Base-by-base conservation (phyloP, 2,113 vertebrate species). In the Mesoclemmys tuberculata region DNA sequence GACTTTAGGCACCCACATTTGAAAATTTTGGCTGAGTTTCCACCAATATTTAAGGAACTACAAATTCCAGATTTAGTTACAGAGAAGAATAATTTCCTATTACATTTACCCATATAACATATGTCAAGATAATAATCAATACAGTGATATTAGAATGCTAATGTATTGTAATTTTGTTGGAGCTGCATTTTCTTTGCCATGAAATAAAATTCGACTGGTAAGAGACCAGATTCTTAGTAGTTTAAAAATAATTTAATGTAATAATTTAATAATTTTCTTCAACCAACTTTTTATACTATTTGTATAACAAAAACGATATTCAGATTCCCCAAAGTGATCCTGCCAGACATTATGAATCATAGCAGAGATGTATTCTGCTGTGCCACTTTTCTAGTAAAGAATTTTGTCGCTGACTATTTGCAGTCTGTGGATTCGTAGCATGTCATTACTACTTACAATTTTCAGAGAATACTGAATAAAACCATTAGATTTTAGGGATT, bases 401-500 rank as follows among this genome's bases (percentile, higher is more conserved):
- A 87, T 86, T 90, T 90, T 54, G n/a, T 96, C 84, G 51, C 51
- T 87, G 77, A 95, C 19, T 51, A 16, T 93, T 90, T 87, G 22
- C 7, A 3, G 85, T 87, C 35, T 94, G 41, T 56, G 91, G 61
- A 89, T 92, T 95, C 49, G 81, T 19, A 58, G 44, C 64, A 80
- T 79, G 24, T 91, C 27, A n/a, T 94, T 96, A 93, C 54, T 93
- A 61, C 46, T 75, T 93, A 80, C 81, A 93, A 97, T 85, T 97
- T 96, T 46, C 61, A 90, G 90, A 91, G 83, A 93, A 89, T 75
- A 83, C 89, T 83, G 85, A 93, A 51, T 61, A 74, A 85, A 95
- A 83, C 88, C 10, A n/a, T 91, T 89, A 89, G 55, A 89, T 31
- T 78, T 13, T 80, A 82, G 80, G 80, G 44, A 49, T 90, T 91